A percentile compares a stretch with the other conserved stretches of the same genome.
These are phyloP conservation scores for Ceratothoa steindachneri DNA, from an alignment of 2,888 invertebrate species.

Conservation along the genomic window DNA sequence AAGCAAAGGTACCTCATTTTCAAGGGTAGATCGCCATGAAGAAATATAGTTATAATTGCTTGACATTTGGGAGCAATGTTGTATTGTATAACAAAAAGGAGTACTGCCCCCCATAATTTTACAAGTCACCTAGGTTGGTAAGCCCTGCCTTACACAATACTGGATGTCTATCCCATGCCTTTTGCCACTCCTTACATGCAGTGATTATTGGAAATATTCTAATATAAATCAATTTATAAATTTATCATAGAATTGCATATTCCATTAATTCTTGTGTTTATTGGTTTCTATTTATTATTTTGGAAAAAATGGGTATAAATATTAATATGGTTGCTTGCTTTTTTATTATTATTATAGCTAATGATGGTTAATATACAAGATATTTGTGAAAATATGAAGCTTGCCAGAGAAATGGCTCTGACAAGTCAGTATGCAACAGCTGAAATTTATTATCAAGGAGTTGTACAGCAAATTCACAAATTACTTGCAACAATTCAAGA, in stretches of 20 bases:
- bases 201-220: no score
- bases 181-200: no score
- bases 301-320: not conserved
- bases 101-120: no score
- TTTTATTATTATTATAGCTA: no score
- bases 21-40: no score
- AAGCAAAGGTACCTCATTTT: no score
- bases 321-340: not conserved
- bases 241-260: not conserved
- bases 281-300: not conserved
- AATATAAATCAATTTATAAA: slow-evolving; percentile 18
- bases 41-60: no score
- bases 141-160: no score
- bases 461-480: slow-evolving; percentile 83
- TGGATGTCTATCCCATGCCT: no score
- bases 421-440: slow-evolving; percentile 94
- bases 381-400: slow-evolving; percentile 50
- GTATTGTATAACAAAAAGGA: no score
- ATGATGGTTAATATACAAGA: slow-evolving; percentile 46
- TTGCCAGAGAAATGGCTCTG: slow-evolving; percentile 90
- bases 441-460: slow-evolving; percentile 86
- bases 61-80: no score
- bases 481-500: slow-evolving; percentile 59
- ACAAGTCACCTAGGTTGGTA: no score
- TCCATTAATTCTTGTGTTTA: not conserved